These are phyloP conservation scores for Apeira syringaria DNA, from an alignment of 2,888 invertebrate genomes.

Conservation along the genomic window DNA sequence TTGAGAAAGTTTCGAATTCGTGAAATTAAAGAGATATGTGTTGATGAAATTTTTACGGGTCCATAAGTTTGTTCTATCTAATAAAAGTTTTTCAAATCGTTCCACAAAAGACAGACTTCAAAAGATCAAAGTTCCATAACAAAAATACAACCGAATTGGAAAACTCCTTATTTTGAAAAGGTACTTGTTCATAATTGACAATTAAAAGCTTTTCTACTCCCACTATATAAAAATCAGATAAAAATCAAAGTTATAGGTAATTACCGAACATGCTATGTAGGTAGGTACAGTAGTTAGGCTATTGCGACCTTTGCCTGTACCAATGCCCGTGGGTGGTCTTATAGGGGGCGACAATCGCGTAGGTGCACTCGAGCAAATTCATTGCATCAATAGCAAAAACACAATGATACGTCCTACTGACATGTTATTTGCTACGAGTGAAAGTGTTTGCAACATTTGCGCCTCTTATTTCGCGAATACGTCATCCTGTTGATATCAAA, in stretches of 20 bases:
- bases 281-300: conserved; percentile 6
- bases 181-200: too few species aligned
- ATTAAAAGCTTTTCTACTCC: too few species aligned
- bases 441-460: conserved; percentile 25
- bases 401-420: conserved; percentile 46
- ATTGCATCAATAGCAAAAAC: conserved; percentile 57
- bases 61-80: too few species aligned
- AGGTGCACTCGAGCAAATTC: conserved; percentile 42
- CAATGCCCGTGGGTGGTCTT: conserved; percentile 39
- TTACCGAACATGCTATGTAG: conserved; percentile 13
- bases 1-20: too few species aligned
- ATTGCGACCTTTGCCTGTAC: conserved; percentile 43
- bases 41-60: too few species aligned
- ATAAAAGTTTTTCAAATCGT: too few species aligned
- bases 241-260: conserved; percentile 23
- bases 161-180: too few species aligned
- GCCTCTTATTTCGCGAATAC: conserved; percentile 19
- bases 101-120: too few species aligned
- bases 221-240: too few species aligned
- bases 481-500: conserved; percentile 15
- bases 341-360: conserved; percentile 39
- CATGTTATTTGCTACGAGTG: conserved; percentile 23
- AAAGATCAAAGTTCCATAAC: too few species aligned
- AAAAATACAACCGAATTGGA: too few species aligned
- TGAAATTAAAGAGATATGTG: too few species aligned